Conservation (phyloP, 2,888 invertebrate species). For the Halictus ligatus region DNA sequence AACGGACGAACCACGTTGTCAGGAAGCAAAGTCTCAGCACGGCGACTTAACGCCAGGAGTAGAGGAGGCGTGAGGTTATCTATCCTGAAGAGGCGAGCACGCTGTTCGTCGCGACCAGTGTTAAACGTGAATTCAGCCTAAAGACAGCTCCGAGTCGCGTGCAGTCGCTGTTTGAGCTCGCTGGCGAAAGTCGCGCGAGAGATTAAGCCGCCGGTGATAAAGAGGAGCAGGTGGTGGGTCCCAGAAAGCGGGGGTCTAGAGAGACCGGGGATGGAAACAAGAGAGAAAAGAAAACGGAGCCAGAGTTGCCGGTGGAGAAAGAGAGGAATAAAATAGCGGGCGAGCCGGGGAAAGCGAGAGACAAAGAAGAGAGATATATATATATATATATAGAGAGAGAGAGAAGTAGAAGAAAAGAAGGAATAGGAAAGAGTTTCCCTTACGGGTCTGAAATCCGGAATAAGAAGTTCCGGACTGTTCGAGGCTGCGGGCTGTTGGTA, state of each 20-base stretch:
- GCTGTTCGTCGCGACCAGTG: neutral
- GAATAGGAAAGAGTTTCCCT: constrained; percentile 58
- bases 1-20: neutral
- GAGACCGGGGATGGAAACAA: neutral
- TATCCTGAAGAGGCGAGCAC: constrained; percentile 44
- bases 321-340: neutral
- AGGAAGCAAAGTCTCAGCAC: neutral
- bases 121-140: neutral
- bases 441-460: constrained; percentile 72
- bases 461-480: constrained; percentile 74
- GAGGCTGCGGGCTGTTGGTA: constrained; percentile 78
- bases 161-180: constrained; percentile 46
- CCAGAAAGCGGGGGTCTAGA: constrained; percentile 15
- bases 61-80: neutral
- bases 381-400: neutral
- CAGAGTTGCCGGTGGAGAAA: neutral
- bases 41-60: neutral
- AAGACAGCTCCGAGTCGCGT: constrained; percentile 14
- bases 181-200: constrained; percentile 65
- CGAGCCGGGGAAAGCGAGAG: neutral
- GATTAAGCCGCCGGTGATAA: constrained; percentile 68
- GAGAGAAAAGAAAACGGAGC: neutral
- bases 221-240: constrained; percentile 55
- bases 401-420: constrained; percentile 30
- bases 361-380: constrained; percentile 11